Evolutionary conservation across 2,888 invertebrate genomes (phyloP).

Genomic region (Baccha elongata): DNA sequence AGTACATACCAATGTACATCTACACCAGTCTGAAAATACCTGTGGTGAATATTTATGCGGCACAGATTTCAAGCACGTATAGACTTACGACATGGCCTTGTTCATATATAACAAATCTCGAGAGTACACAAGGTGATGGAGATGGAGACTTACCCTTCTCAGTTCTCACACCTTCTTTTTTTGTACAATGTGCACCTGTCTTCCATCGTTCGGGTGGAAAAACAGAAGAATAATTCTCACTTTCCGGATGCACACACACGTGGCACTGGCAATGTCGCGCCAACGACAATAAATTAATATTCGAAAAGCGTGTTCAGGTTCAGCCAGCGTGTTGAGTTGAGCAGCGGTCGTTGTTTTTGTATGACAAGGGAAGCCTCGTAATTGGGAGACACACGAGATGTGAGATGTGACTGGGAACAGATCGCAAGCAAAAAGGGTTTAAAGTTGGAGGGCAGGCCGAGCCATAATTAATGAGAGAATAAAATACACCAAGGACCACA

Average conservation of each 20-base stretch:
- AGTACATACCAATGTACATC: neutral
- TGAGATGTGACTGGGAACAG: constrained; percentile 22
- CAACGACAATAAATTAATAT: constrained; percentile 57
- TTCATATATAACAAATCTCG: constrained; percentile 58
- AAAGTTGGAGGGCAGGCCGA: constrained; percentile 10
- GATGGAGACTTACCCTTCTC: neutral
- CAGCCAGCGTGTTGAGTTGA: constrained; percentile 9
- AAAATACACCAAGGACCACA: constrained; percentile 68
- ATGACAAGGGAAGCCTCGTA: neutral
- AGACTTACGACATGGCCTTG: constrained; percentile 64
- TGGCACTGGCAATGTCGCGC: constrained; percentile 48
- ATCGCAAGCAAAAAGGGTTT: constrained; percentile 24
- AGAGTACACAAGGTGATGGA: constrained; percentile 62
- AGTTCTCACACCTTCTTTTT: too few species aligned
- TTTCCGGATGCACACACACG: constrained; percentile 60
- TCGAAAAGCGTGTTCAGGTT: constrained; percentile 42
- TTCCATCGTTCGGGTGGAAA: constrained; percentile 35
- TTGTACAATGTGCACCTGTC: constrained; percentile 2
- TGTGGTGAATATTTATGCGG: constrained; percentile 72
- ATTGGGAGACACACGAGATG: constrained; percentile 21
- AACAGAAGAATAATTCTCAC: constrained; percentile 69
- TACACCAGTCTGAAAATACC: constrained; percentile 50
- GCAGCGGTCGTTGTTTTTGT: constrained; percentile 44
- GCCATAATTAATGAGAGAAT: constrained; percentile 69
- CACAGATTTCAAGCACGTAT: constrained; percentile 69